Evolutionary conservation across 2,888 invertebrate species (phyloP).

Genomic region (Andrena haemorrhoa): DNA sequence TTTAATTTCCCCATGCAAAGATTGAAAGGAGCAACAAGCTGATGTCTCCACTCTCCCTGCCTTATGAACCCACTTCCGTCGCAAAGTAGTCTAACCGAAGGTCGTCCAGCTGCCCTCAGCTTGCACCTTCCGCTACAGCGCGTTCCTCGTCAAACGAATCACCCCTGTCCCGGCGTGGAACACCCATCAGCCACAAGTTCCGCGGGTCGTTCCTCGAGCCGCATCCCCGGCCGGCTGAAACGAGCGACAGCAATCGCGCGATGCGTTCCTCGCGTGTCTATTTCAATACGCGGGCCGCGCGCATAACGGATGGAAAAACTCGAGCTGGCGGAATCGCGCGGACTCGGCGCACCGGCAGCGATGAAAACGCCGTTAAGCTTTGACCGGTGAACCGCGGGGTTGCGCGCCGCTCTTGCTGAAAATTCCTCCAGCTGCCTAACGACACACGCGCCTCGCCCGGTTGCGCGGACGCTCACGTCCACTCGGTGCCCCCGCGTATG

Average conservation of each 20-base stretch:
- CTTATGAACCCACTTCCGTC: too few species aligned
- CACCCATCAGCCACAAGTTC: not conserved
- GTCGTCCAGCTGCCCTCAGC: too few species aligned
- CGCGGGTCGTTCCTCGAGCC: not conserved
- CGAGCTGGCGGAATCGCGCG: constrained; percentile 20
- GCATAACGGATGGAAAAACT: constrained; percentile 46
- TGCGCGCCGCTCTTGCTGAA: constrained; percentile 46
- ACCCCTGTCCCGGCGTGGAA: not conserved
- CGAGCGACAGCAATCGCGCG: constrained; percentile 18
- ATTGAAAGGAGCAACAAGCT: too few species aligned
- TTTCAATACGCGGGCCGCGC: constrained; percentile 9
- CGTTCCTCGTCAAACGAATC: too few species aligned
- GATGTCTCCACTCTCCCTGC: too few species aligned
- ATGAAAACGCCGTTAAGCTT: constrained; percentile 57
- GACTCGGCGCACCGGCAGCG: constrained; percentile 20
- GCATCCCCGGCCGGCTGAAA: not conserved
- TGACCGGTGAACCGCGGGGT: constrained; percentile 56
- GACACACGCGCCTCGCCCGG: constrained; percentile 15
- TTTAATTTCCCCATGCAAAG: too few species aligned
- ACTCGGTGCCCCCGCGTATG: constrained; percentile 63
- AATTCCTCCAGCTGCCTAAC: constrained; percentile 57
- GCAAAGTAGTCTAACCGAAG: too few species aligned
- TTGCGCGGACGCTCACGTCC: constrained; percentile 34
- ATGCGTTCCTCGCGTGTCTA: constrained; percentile 25
- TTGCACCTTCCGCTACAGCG: too few species aligned